Conservation (phyloP, 2,113 vertebrate genomes). For the Calyptommatus sinebrachiatus region DNA sequence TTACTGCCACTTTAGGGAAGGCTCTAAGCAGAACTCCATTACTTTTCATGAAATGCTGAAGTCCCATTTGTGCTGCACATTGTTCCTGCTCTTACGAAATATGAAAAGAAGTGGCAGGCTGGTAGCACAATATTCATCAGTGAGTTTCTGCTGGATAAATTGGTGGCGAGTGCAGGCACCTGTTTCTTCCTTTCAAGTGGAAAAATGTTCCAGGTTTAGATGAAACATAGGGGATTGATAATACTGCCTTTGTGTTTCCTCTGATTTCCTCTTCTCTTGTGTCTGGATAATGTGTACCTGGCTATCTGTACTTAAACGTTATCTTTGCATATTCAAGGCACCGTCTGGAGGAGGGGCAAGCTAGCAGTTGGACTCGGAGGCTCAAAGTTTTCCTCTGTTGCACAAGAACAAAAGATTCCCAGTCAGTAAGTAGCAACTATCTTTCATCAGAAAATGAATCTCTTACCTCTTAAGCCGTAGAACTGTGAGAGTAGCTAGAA, state of each 20-base stretch:
- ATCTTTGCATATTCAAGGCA: constrained; percentile 73
- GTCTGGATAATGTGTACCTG: neutral
- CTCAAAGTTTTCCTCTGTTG: constrained; percentile 98
- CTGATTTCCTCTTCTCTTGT: neutral
- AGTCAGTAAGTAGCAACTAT: constrained; percentile 82
- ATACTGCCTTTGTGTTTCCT: accelerated
- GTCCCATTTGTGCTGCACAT: too few species aligned
- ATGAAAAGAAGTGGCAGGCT: too few species aligned
- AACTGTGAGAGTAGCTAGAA: neutral
- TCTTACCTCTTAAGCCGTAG: neutral
- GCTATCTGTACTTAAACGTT: neutral
- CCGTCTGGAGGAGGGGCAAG: constrained; percentile 94
- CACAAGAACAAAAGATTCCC: constrained; percentile 94
- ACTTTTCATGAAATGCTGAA: too few species aligned
- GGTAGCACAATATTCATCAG: too few species aligned
- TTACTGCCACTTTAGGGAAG: too few species aligned
- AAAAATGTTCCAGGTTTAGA: too few species aligned
- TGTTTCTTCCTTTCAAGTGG: too few species aligned
- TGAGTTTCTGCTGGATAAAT: too few species aligned
- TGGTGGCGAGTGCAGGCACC: too few species aligned
- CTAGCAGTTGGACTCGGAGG: constrained; percentile 96
- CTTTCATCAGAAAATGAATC: neutral
- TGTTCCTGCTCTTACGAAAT: too few species aligned
- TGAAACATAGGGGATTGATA: neutral
- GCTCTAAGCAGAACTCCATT: too few species aligned